Base-by-base conservation (phyloP, 2,888 invertebrate species). In the Dinocampus coccinellae region DNA sequence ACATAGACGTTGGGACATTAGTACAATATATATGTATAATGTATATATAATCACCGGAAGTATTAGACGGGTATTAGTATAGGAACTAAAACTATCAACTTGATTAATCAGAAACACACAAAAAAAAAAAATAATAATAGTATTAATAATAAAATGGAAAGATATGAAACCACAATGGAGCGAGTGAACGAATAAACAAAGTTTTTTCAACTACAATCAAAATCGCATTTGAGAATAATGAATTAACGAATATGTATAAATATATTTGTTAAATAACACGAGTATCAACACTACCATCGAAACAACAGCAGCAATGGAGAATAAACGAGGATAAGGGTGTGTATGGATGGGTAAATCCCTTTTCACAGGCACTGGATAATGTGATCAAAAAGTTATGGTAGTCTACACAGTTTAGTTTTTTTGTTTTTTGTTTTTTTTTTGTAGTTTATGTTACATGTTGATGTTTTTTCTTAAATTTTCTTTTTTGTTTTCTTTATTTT, bases 351-450 rank as follows among this genome's bases (percentile, higher is more conserved):
- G 26, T 57, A 63, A 69, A 69, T 62, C 62, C n/a, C 69, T 61
- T 67, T 42, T 47, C 53, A 61, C 29, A 29, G 69, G 62, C 61
- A 36, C 53, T 29, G 7, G 57, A 33, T 69, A 63, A 69, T 69
- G 62, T 63, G 62, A 63, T 69, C 69, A 69, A 63, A 33, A 69
- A 69, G 69, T 69, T 69, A 69, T 63, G n/a, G 47, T 36, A 34
- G 53, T 33, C 42, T 42, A 11, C 42, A 2, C n/a, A 11, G 6
- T 29, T 4, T 6, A 57, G 26, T 29, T 29, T 29, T 11, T 34
- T 36, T 10, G 16, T 34, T n/a, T 60, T 36, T 22, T 58, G 7
- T 29, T 22, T 69, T 34, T 36, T 36, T 16, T 34, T 52, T 68
- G n/a, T 7, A 7, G 29, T 29, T 29, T 7, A 4, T 29, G 29